Conservation (phyloP, 2,113 vertebrate species). For the Myanophis thanlyinensis region DNA sequence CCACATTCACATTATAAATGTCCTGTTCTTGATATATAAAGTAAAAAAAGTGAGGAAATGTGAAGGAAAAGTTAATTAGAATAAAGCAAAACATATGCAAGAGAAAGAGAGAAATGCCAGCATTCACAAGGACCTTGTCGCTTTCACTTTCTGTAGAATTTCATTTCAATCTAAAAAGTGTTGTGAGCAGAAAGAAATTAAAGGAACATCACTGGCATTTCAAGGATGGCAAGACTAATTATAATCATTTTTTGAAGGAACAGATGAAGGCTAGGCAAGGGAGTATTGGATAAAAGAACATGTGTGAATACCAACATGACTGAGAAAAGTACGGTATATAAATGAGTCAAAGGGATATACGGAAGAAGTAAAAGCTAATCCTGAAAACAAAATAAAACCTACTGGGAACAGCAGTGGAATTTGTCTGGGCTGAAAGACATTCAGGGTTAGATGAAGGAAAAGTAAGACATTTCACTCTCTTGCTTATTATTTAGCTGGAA, state of each 20-base stretch:
- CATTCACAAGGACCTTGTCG: not conserved
- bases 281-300: not conserved
- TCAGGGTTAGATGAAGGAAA: not conserved
- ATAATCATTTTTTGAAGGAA: slow-evolving; percentile 22
- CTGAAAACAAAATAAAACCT: not conserved
- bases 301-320: not conserved
- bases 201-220: not conserved
- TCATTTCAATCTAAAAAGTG: not conserved
- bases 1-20: not conserved
- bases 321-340: slow-evolving; percentile 25
- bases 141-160: not conserved
- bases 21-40: not conserved
- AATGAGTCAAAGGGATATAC: not conserved
- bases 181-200: not conserved
- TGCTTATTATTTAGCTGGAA: not conserved
- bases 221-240: slow-evolving; percentile 5
- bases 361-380: not conserved
- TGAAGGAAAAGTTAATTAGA: not conserved
- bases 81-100: slow-evolving; percentile 1
- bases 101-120: not conserved
- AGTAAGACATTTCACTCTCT: not conserved
- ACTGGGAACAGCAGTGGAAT: not conserved
- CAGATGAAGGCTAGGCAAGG: slow-evolving; percentile 12
- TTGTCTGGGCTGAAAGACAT: not conserved
- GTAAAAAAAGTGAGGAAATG: not conserved